Conservation (phyloP, 2,113 vertebrate genomes). For the Hippocampus guttulatus region DNA sequence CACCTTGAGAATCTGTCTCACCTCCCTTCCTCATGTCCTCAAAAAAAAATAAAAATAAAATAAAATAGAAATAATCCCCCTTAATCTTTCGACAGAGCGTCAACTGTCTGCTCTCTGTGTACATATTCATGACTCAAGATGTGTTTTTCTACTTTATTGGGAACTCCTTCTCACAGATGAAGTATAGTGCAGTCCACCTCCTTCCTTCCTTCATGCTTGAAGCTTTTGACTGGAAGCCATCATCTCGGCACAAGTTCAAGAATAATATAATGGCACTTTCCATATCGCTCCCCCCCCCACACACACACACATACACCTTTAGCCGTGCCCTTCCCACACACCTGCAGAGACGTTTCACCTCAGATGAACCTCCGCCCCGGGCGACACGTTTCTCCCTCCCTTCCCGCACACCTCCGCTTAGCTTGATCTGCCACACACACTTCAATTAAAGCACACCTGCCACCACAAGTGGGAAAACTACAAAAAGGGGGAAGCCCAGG, state of each 20-base stretch:
- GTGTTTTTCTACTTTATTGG: slow-evolving; percentile 52
- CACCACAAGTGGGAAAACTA: slow-evolving; percentile 19
- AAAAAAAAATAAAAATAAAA: background rate
- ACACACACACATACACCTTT: background rate
- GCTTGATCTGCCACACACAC: slow-evolving; percentile 44
- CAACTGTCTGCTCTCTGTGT: slow-evolving; percentile 33
- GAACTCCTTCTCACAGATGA: slow-evolving; percentile 14
- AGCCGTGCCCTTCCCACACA: slow-evolving; percentile 44
- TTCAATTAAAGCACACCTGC: slow-evolving; percentile 56
- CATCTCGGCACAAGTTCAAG: background rate
- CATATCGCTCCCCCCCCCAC: slow-evolving; percentile 27
- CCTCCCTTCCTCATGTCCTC: slow-evolving; percentile 4
- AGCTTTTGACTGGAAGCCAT: slow-evolving; percentile 1
- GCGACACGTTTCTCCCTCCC: slow-evolving; percentile 24
- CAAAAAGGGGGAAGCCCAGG: background rate
- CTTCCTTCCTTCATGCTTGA: slow-evolving; percentile 2
- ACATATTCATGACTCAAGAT: slow-evolving; percentile 23
- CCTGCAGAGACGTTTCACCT: slow-evolving; percentile 61
- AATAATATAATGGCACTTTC: background rate
- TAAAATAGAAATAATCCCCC: background rate
- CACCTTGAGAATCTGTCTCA: slow-evolving; percentile 43
- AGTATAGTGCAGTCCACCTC: slow-evolving; percentile 8
- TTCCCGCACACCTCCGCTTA: slow-evolving; percentile 32
- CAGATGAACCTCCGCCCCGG: slow-evolving; percentile 55
- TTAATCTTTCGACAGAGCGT: slow-evolving; percentile 13